Percentiles rank a stretch among this genome's conserved stretches.
Conservation (phyloP, 2,113 vertebrate genomes). For the Nothoprocta perdicaria region DNA sequence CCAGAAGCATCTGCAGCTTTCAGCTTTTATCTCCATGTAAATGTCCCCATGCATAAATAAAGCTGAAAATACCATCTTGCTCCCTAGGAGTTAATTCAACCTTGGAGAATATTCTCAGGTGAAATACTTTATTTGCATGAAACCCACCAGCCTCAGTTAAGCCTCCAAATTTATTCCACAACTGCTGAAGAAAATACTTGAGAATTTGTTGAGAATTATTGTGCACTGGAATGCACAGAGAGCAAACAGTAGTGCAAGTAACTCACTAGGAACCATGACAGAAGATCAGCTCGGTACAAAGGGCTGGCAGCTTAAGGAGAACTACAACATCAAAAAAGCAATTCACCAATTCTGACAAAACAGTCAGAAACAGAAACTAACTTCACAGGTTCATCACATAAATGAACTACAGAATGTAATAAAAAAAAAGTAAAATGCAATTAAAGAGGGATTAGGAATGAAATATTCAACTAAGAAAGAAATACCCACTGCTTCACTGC, state of each 20-base stretch:
- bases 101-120: no score
- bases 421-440: background rate
- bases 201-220: no score
- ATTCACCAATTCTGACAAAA: background rate
- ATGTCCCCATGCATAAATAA: background rate
- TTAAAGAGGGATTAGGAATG: background rate
- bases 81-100: background rate
- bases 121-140: background rate
- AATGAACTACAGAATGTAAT: background rate
- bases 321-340: background rate
- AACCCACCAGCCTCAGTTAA: background rate
- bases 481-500: background rate
- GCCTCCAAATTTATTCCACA: background rate
- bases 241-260: background rate
- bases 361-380: constrained; percentile 16
- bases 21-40: background rate
- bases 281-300: background rate
- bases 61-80: background rate
- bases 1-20: background rate
- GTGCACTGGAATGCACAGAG: background rate
- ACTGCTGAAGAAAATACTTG: background rate
- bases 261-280: background rate
- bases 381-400: background rate
- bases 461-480: background rate
- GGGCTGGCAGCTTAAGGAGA: background rate